Evolutionary conservation across 2,888 invertebrate genomes (phyloP).

Genomic region (Lobophora halterata): DNA sequence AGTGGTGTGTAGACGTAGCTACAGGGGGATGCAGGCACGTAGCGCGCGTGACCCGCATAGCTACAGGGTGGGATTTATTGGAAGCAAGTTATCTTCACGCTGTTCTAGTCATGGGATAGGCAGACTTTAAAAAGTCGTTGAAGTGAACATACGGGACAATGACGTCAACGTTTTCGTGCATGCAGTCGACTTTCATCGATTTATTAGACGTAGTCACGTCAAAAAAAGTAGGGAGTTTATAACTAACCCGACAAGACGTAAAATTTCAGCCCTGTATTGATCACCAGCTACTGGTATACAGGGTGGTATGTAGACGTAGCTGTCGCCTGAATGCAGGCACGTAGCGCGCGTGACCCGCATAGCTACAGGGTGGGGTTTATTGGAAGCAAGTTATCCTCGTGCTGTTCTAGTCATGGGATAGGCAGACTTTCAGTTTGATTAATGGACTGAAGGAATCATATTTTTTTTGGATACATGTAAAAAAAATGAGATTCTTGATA

Average conservation of each 20-base stretch:
- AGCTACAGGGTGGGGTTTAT: conserved; percentile 6
- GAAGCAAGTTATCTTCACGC: conserved; percentile 13
- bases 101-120: conserved; percentile 1
- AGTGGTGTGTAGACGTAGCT: conserved; percentile 8
- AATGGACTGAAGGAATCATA: conserved; percentile 2
- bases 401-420: conserved; percentile 1
- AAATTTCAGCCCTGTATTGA: conserved; percentile 10
- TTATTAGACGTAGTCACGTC: too few relatives aligned
- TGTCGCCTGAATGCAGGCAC: conserved; percentile 31
- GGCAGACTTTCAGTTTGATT: conserved; percentile 4
- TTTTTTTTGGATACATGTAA: too few relatives aligned
- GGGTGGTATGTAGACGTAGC: conserved; percentile 8
- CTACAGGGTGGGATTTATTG: conserved; percentile 9
- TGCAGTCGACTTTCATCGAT: too few relatives aligned
- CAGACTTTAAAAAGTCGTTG: too few relatives aligned
- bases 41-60: conserved; percentile 36
- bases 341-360: conserved; percentile 39
- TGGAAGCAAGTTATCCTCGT: conserved; percentile 14
- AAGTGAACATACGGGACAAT: too few relatives aligned
- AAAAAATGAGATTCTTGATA: too few relatives aligned
- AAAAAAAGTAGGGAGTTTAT: too few relatives aligned
- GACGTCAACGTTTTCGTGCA: too few relatives aligned
- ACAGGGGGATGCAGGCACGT: conserved; percentile 36
- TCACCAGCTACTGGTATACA: conserved; percentile 9
- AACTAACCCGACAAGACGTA: conserved; percentile 2